Evolutionary conservation across 2,797 vertebrate genomes (phyloP).

Genomic region (Smutsia gigantea): DNA sequence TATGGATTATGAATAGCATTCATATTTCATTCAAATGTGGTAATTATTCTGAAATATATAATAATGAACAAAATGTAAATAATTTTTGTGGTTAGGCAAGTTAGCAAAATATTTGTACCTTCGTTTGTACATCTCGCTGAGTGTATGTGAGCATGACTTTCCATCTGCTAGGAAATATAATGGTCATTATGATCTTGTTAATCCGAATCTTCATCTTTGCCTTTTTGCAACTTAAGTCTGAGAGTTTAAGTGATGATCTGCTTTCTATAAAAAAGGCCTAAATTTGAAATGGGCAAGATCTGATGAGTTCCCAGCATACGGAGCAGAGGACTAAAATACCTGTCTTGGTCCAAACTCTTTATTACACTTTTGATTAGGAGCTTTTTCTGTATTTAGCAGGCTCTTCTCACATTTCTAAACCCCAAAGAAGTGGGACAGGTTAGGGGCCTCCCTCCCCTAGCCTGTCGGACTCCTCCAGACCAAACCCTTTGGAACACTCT

Average conservation of each 20-base stretch:
- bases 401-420: background rate
- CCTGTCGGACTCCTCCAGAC: background rate
- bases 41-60: conserved; percentile 31
- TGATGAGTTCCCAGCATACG: background rate
- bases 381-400: background rate
- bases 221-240: conserved; percentile 9
- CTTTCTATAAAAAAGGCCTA: background rate
- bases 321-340: background rate
- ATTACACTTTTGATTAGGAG: background rate
- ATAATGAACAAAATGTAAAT: background rate
- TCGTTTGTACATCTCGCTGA: background rate
- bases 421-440: background rate
- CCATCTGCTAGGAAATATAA: background rate
- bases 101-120: background rate
- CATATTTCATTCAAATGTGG: background rate
- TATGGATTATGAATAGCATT: background rate
- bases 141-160: background rate
- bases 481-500: background rate
- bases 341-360: background rate
- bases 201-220: background rate
- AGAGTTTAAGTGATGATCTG: conserved; percentile 35
- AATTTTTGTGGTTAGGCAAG: conserved; percentile 22
- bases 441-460: background rate
- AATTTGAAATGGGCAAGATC: background rate
- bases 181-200: background rate